These are phyloP conservation scores for Pammene aurita DNA, from an alignment of 2,888 invertebrate species.

Conservation along the genomic window DNA sequence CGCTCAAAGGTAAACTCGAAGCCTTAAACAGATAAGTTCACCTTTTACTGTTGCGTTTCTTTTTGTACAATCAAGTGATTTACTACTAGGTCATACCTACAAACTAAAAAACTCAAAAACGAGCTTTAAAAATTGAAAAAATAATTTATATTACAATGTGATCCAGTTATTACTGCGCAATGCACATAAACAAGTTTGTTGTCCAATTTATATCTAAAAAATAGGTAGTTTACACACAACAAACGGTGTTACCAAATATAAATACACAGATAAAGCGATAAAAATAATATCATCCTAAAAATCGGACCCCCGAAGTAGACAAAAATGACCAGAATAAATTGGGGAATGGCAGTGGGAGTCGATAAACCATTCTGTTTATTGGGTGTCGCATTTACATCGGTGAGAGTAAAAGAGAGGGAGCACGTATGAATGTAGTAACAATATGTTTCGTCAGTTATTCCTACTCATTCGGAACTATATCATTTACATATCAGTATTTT, in stretches of 20 bases:
- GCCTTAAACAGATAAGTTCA: no score
- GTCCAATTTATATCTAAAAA: constrained; percentile 13
- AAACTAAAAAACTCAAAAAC: no score
- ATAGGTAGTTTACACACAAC: constrained; percentile 14
- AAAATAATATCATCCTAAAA: constrained; percentile 72
- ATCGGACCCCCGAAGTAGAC: constrained; percentile 78
- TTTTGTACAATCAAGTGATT: no score
- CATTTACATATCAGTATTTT: constrained; percentile 25
- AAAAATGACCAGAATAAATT: constrained; percentile 83
- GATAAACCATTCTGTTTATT: constrained; percentile 82
- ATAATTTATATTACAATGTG: background rate
- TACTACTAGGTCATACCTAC: no score
- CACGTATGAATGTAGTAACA: constrained; percentile 66
- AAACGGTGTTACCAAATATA: constrained; percentile 29
- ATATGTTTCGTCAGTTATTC: constrained; percentile 48
- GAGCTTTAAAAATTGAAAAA: no score
- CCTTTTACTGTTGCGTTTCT: no score
- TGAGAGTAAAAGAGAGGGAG: constrained; percentile 73
- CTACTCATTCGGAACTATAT: constrained; percentile 15
- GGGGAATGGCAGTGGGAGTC: constrained; percentile 79
- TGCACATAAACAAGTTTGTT: constrained; percentile 10
- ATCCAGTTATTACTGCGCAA: background rate
- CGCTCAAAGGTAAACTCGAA: no score
- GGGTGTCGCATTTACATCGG: constrained; percentile 83
- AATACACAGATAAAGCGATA: constrained; percentile 65